phyloP scores from a whole-genome alignment of 2,113 vertebrate species.

The Oreochromis niloticus region DNA sequence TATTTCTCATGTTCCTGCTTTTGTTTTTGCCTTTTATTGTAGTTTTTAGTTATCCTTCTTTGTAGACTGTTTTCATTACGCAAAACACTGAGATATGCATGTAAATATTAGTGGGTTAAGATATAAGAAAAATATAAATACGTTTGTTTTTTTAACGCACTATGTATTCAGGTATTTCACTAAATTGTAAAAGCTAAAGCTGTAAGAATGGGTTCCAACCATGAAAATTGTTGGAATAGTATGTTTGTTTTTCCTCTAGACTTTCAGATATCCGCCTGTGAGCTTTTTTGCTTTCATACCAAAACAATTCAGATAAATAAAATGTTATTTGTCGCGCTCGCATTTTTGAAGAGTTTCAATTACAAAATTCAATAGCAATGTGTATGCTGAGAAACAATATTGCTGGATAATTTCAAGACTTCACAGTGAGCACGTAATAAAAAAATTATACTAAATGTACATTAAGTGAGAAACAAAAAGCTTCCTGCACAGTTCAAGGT shows the following conservation, averaged over 20 bases:
- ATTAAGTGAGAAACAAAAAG: background rate
- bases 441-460: background rate
- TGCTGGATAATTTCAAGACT: background rate
- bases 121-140: background rate
- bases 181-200: background rate
- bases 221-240: background rate
- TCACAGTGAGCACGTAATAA: background rate
- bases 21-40: background rate
- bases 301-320: background rate
- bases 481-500: background rate
- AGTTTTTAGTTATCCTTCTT: background rate
- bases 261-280: background rate
- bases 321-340: background rate
- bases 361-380: background rate
- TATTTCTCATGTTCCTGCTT: background rate
- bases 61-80: background rate
- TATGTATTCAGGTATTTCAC: background rate
- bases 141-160: background rate
- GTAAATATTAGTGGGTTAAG: background rate
- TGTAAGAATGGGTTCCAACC: background rate
- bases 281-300: background rate
- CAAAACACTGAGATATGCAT: background rate
- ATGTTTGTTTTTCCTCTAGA: background rate
- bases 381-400: background rate
- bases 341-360: background rate